A percentile compares a stretch with the other conserved stretches of the same genome.
phyloP scores from a whole-genome alignment of 2,113 vertebrate genomes.

The Dasyurus viverrinus region DNA sequence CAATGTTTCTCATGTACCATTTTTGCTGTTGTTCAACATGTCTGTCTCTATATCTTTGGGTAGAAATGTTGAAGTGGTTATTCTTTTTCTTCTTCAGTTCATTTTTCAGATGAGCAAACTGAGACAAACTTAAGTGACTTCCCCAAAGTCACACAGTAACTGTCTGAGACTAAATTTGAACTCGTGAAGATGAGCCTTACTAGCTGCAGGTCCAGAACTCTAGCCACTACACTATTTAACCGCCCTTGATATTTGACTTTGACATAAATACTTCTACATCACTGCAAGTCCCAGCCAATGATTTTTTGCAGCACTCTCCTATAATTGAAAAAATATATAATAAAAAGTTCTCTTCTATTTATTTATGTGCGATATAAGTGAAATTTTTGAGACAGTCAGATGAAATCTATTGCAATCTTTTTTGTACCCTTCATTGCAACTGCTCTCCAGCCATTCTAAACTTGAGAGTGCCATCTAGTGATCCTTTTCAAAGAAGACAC shows the following conservation, averaged over 20 bases:
- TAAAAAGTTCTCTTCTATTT: background rate
- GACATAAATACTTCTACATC: background rate
- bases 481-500: background rate
- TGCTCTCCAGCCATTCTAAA: constrained; percentile 11
- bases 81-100: no score
- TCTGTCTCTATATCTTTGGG: no score
- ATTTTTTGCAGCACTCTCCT: background rate
- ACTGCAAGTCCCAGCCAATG: background rate
- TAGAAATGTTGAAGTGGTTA: no score
- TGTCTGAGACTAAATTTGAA: no score
- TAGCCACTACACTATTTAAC: background rate
- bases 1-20: no score
- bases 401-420: background rate
- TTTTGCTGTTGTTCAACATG: no score
- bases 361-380: background rate
- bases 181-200: no score
- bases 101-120: no score
- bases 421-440: background rate
- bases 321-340: background rate
- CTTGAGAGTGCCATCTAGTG: constrained; percentile 67
- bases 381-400: background rate
- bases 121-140: no score
- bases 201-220: background rate
- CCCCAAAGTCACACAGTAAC: no score
- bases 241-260: background rate